These are phyloP conservation scores for Corythornis madagascariensis DNA, from an alignment of 2,113 vertebrate genomes.

Conservation along the genomic window DNA sequence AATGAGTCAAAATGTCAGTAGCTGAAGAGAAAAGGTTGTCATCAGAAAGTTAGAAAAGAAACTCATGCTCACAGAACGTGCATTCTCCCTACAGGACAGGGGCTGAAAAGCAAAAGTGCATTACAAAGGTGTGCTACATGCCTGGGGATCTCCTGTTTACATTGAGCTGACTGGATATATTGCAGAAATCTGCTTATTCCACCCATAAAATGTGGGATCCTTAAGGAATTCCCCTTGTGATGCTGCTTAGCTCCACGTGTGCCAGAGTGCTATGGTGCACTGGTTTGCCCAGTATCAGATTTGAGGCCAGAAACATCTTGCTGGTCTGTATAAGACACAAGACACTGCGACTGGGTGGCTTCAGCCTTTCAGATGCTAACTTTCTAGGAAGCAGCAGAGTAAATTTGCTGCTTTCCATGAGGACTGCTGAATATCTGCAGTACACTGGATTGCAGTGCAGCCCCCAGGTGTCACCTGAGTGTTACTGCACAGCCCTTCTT, in stretches of 20 bases:
- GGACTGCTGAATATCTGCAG: background rate
- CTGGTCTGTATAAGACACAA: background rate
- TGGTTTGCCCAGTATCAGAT: background rate
- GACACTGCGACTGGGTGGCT: background rate
- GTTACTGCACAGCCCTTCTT: background rate
- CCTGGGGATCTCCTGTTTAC: conserved; percentile 40
- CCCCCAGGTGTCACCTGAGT: background rate
- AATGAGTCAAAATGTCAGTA: conserved; percentile 66
- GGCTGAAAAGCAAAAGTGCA: background rate
- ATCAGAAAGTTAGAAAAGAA: background rate
- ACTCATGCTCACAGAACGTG: conserved; percentile 74
- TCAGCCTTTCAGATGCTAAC: background rate
- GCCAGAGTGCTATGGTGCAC: background rate
- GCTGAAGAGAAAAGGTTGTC: conserved; percentile 71
- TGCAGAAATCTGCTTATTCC: background rate
- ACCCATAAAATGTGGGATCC: background rate
- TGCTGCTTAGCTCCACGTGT: background rate
- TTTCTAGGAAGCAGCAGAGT: background rate
- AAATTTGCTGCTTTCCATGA: background rate
- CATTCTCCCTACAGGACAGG: background rate
- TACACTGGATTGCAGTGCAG: too few species aligned
- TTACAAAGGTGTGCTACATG: background rate
- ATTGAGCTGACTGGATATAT: background rate
- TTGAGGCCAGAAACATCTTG: background rate
- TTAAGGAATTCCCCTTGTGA: background rate